phyloP scores from a whole-genome alignment of 2,797 vertebrate genomes.

The Cossypha caffra region DNA sequence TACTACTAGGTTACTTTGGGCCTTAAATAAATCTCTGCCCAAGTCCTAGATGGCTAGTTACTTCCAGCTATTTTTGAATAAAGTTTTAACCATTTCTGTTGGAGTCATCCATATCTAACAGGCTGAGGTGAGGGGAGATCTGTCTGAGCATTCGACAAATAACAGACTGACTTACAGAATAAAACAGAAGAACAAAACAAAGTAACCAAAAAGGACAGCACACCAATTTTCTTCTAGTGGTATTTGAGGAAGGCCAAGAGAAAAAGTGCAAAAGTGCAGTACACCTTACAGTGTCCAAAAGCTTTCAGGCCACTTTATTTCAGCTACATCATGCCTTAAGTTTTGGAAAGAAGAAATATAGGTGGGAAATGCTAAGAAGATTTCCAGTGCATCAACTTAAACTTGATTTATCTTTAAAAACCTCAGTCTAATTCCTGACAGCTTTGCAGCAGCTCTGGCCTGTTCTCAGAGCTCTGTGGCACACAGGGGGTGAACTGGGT shows the following conservation, averaged over 20 bases:
- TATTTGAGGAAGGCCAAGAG: not conserved
- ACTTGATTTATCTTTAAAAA: not conserved
- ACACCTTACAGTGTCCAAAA: not conserved
- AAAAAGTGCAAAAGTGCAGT: not conserved
- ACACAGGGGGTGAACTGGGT: not conserved
- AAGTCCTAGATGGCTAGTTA: constrained; percentile 9
- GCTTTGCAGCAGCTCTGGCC: not conserved
- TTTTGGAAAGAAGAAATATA: not conserved
- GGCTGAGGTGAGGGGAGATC: not conserved
- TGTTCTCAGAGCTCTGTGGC: not conserved
- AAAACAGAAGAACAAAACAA: not conserved
- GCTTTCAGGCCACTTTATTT: not conserved
- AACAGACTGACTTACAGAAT: not conserved
- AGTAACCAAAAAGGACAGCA: not conserved
- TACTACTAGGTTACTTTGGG: constrained; percentile 37
- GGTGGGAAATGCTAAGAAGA: not conserved
- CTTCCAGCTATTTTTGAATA: constrained; percentile 57
- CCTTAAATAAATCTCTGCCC: constrained; percentile 56
- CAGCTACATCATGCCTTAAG: not conserved
- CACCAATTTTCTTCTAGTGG: not conserved
- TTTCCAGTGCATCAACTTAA: not conserved
- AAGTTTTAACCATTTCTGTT: constrained; percentile 37
- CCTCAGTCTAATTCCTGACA: not conserved
- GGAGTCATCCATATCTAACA: constrained; percentile 34
- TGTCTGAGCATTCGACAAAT: not conserved